Evolutionary conservation across 1,140 invertebrate genomes (phyloP), one percentile per base, ranked within the genome.

Genomic region (Caenorhabditis brenneri): DNA sequence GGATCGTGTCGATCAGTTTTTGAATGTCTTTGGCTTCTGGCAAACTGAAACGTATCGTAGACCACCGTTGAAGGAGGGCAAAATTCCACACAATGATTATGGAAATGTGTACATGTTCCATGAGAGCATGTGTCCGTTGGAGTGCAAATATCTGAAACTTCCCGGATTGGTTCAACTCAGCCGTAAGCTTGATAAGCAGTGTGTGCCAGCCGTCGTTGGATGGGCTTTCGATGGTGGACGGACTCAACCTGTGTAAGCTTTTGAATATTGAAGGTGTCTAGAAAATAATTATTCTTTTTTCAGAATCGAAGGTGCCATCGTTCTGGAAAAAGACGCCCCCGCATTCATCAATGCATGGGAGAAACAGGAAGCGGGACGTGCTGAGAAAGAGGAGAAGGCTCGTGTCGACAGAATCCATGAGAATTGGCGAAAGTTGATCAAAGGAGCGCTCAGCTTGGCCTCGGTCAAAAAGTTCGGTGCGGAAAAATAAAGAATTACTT

Each of bases 81-180:
- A 95, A 87, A 95, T 99, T 16, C 97, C 97, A 0, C 93, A 96
- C 84, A 99, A 99, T 93, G 95, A 95, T 19, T 99, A 96, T 92
- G 97, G 97, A 55, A 99, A 99, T 92, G 96, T 99, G 0, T 97
- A 99, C 91, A 91, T 99, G 15, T 99, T 97, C 90, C 95, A 97
- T 91, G 93, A 93, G 0, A 94, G 93, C 86, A 99, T 99, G 97
- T 92, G 99, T 87, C 97, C 98, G 0, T 94, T 83, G 19, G 82
- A 65, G 24, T 65, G 58, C n/a, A 33, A 42, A 36, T 33, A 83
- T 65, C 39, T 83, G n/a, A 65, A 69, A 49, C 51, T 83, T 7
- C 49, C 69, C 0, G 81, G 81, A 19, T 22, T 99, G 60, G 94
- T 94, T 89, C 94, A 94, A 87, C 92, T 98, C 36, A 96, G 96